Base-by-base conservation (phyloP, 1,140 invertebrate genomes). In the Liolophura sinensis region DNA sequence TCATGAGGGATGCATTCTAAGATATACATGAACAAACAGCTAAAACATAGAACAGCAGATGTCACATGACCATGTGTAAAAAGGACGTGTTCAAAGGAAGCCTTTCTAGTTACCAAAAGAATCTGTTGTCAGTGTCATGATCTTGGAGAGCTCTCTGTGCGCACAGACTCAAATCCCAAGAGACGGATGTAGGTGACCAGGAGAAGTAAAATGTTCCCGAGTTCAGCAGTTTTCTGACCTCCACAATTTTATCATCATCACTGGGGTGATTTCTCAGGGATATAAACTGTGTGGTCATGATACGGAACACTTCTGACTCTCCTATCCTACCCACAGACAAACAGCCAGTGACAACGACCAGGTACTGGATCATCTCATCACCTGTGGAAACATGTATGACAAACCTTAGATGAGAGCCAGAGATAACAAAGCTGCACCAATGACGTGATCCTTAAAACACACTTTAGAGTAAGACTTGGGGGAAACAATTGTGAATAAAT, bases 121-220 rank as follows among this genome's bases (percentile, higher is more conserved):
- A 98, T 82, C 95, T 89, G 76, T 97, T 96, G 84, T 98, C 96
- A 11, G 94, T 95, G 52, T 86, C 87, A 55, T 84, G 87, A 3
- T 92, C 92, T 78, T 91, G 91, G 57, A 89, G 88, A 78, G 91
- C 88, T 73, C 93, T 89, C 82, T 99, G 96, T 51, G 93, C 93
- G 86, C 95, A 97, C 31, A 98, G 84, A 15, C 95, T 98, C 25
- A 98, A 89, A 87, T 98, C 95, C 77, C 96, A 84, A 57, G 86
- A 83, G 51, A 87, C 83, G 50, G 86, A 83, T 3, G 82, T 69
- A 11, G 73, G 66, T 24, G 87, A 88, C 90, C 94, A 95, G 1
- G 94, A 93, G 84, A 98, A 98, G 80, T 98, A 98, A 84, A 98
- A 98, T 20, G 95, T 97, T 15, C 96, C 96, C 25, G 95, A 97